Base-by-base conservation (phyloP, 1,140 invertebrate genomes). In the Macrocentrus cingulum region DNA sequence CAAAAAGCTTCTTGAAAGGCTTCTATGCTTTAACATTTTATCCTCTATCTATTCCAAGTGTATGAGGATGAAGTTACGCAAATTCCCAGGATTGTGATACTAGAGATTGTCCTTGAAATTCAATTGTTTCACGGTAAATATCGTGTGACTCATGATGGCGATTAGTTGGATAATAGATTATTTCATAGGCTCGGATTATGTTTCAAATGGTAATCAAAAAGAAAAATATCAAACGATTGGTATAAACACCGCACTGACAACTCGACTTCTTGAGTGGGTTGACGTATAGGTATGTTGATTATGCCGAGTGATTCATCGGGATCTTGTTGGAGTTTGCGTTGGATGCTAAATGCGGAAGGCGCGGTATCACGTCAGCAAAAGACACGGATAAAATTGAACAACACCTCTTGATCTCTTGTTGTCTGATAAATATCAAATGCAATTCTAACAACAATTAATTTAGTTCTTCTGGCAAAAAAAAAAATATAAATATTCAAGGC, bases 301-400 rank as follows among this genome's bases (percentile, higher is more conserved):
- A 23, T 49, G 13, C 22, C 16, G 49, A 6, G 45, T 57, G 55
- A 57, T 49, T 57, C 55, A 57, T 57, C 46, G 8, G 46, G 37
- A 49, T 48, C 46, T 37, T 25, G 46, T 37, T 39, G 4, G 37
- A 57, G 36, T 57, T 29, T 57, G 46, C 36, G 53, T 45, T 56
- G 16, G 36, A 57, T 57, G 34, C 46, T 57, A 50, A 57, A 57
- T 57, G 34, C 42, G 42, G 36, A 57, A 57, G 55, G 48, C 32
- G n/a, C 50, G 32, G 36, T 48, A 56, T 56, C 54, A 56, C 54
- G 54, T 56, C 54, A 56, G 41, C 22, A 18, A 29, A 18, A 45
- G 29, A 9, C 22, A 48, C 11, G 42, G 37, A 37, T 37, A 51
- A 6, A 3, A 9, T 19, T 7, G 19, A 34, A 19, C 29, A 32